Base-by-base conservation (phyloP, 2,113 vertebrate genomes). In the Brienomyrus brachyistius region DNA sequence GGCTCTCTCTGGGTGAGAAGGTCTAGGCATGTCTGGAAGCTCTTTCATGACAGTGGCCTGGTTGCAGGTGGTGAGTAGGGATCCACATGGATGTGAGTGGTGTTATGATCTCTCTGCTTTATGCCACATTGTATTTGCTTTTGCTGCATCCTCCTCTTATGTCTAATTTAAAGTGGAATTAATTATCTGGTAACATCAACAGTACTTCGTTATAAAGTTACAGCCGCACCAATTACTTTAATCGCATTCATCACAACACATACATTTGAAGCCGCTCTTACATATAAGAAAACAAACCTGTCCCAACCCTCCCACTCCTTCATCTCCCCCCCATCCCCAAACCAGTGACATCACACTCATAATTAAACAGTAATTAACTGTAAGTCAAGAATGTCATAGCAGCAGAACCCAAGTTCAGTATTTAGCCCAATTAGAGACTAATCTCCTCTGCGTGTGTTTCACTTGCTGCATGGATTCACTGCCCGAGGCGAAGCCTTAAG, bases 331-430 rank as follows among this genome's bases (percentile, higher is more conserved):
- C 66, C 31, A 15, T 74, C 80, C 82, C 82, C 45, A 45, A 48
- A 48, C 27, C 48, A 54, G 35, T 54, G 45, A 77, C 43, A 35
- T 50, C 19, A 48, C 10, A 66, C 66, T 87, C 21, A 5, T 51
- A 66, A 88, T 88, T 85, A 88, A 56, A 84, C 77, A 83, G n/a
- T 70, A 88, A 90, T 88, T 88, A 90, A 88, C 83, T 56, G 54
- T 70, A 84, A 70, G 52, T 84, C 48, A 88, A n/a, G 51, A 84
- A 83, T 88, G 5, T 21, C 35, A n/a, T 35, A 88, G 45, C 83
- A 51, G 62, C 87, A 23, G 82, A 88, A 51, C 54, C 62, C 50
- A 21, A 90, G 59, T 84, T 90, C 87, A 19, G 40, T 66, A 88
- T 43, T 59, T 87, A 62, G 80, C 52, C 87, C 80, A 88, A 90